These are phyloP conservation scores for Hippopotamus amphibius DNA, from an alignment of 2,113 vertebrate genomes.

Conservation along the genomic window DNA sequence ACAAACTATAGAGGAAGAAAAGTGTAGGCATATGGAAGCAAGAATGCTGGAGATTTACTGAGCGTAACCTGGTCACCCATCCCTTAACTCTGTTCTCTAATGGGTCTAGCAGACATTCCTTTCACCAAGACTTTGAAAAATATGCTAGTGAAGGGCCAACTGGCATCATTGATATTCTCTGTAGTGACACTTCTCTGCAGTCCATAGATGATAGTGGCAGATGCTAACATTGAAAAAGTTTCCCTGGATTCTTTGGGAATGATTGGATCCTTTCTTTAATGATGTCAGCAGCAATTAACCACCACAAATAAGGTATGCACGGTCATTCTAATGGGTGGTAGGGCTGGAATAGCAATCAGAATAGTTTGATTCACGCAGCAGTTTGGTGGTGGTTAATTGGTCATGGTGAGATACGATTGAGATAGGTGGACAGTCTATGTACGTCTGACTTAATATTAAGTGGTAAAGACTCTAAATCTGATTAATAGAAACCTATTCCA, in stretches of 20 bases:
- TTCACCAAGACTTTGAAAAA: constrained; percentile 26
- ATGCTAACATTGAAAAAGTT: background rate
- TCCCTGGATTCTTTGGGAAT: background rate
- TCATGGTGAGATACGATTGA: background rate
- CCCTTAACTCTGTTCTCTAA: background rate
- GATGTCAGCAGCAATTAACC: background rate
- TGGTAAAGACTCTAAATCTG: background rate
- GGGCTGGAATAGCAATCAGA: background rate
- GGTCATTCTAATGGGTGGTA: background rate
- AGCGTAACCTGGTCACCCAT: background rate
- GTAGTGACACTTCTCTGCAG: background rate
- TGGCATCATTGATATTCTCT: background rate
- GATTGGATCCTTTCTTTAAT: background rate
- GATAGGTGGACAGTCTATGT: background rate
- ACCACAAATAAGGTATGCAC: background rate
- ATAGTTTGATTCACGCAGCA: background rate
- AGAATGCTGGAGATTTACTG: background rate
- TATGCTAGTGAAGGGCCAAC: background rate
- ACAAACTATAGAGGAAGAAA: constrained; percentile 5
- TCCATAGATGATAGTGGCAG: background rate
- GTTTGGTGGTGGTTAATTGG: background rate
- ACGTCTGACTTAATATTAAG: background rate
- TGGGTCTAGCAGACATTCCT: background rate
- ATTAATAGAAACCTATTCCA: background rate
- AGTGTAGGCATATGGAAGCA: background rate